Evolutionary conservation across 2,797 vertebrate species (phyloP), one percentile per base, ranked within the genome.

Genomic region (Epinephelus malabaricus): DNA sequence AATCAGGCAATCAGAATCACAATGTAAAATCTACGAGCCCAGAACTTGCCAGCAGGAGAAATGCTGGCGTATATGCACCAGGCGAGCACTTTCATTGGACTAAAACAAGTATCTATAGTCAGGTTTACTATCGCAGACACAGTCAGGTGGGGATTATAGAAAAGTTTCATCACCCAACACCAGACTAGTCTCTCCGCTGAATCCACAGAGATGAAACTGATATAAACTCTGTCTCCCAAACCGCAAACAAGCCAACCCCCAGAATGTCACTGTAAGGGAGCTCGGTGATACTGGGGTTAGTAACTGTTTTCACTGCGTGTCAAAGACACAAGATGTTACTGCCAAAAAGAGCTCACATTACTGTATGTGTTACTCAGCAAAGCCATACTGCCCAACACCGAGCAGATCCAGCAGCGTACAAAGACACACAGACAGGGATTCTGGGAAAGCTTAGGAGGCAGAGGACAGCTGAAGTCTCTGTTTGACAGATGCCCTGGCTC

Each of bases 381-480:
- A 58, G 45, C 2, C 54, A 59, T 73, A 54, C 66, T 60, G 38
- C 49, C 61, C 59, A 25, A 46, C 40, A 43, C 51, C n/a, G n/a
- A 72, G 77, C 81, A 78, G 58, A 71, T 64, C 65, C 27, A 13
- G 45, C 46, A 14, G 56, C 11, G 53, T 46, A 10, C 40, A 67
- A 12, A 76, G 63, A 38, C 25, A 30, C 47, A 38, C 61, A 72
- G 69, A 69, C 25, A 47, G 73, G 69, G 76, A 54, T 71, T 78
- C n/a, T 82, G 83, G 83, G 79, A 86, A 79, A 83, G 58, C 70
- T 56, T 79, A 59, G 80, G 83, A 54, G 47, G 73, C 66, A 51
- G 76, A 78, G 74, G 78, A 88, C 91, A 94, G 91, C 92, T 93
- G 92, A 83, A 72, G 84, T 78, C 78, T 75, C 83, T 73, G 70